Evolutionary conservation across 2,113 vertebrate species (phyloP).

Genomic region (Boulengeromyrus knoepffleri): DNA sequence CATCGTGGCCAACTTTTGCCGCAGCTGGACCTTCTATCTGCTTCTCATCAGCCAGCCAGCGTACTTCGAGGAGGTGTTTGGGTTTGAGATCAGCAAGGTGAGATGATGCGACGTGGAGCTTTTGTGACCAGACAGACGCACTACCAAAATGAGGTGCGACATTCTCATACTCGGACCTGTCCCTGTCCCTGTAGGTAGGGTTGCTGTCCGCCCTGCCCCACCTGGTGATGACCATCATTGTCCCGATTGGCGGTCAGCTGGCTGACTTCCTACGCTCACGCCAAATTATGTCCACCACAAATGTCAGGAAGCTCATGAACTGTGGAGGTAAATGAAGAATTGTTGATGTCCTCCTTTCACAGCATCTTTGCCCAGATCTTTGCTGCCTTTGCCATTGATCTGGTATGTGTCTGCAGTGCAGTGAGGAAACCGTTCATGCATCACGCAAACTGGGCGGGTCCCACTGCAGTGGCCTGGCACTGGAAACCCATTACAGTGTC

Average conservation of each 20-base stretch:
- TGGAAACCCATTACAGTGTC: background rate
- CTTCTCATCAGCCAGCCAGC: slow-evolving; percentile 88
- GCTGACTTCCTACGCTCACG: slow-evolving; percentile 76
- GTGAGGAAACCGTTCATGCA: background rate
- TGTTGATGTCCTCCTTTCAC: background rate
- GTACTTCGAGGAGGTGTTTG: slow-evolving; percentile 87
- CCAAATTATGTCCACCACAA: slow-evolving; percentile 83
- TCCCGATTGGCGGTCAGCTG: slow-evolving; percentile 82
- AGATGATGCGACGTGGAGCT: slow-evolving; percentile 8
- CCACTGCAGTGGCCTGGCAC: background rate
- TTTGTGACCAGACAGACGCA: background rate
- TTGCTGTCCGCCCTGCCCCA: slow-evolving; percentile 82
- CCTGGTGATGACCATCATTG: slow-evolving; percentile 88
- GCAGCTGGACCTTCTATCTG: slow-evolving; percentile 90
- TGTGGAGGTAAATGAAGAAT: slow-evolving; percentile 69
- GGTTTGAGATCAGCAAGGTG: slow-evolving; percentile 91
- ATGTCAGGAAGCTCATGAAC: slow-evolving; percentile 90
- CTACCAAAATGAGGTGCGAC: background rate
- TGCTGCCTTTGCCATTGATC: background rate
- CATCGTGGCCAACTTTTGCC: slow-evolving; percentile 89
- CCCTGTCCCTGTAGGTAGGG: slow-evolving; percentile 62
- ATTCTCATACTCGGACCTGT: background rate
- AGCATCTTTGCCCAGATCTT: background rate
- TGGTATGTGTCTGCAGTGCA: background rate
- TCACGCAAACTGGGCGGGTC: background rate